These are phyloP conservation scores for Cardiocondyla obscurior DNA, from an alignment of 1,140 invertebrate species.

Conservation along the genomic window DNA sequence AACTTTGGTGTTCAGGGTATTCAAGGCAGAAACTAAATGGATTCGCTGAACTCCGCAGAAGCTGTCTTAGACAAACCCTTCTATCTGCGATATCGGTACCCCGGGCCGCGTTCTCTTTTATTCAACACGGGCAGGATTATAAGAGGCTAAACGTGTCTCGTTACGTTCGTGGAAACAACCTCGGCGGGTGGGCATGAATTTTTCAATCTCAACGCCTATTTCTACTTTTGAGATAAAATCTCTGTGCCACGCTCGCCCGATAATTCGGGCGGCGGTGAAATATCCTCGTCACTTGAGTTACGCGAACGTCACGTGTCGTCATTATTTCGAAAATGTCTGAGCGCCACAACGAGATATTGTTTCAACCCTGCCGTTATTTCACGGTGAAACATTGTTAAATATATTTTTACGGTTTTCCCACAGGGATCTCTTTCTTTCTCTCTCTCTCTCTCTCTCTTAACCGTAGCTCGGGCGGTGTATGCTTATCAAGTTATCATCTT, in stretches of 20 bases:
- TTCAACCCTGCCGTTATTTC: neutral
- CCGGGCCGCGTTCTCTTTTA: neutral
- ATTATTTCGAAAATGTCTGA: neutral
- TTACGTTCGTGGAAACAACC: neutral
- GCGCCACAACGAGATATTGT: neutral
- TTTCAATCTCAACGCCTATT: neutral
- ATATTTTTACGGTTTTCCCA: neutral
- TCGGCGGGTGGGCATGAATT: neutral
- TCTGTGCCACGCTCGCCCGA: neutral
- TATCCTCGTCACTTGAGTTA: neutral
- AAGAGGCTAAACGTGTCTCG: neutral
- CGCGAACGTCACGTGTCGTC: neutral
- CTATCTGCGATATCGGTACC: conserved; percentile 43
- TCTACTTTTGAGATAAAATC: neutral
- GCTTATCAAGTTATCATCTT: conserved; percentile 44
- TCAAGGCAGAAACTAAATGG: conserved; percentile 61
- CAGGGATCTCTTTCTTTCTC: neutral
- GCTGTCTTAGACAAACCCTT: conserved; percentile 28
- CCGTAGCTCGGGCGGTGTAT: conserved; percentile 14
- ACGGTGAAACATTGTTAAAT: neutral
- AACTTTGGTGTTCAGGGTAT: conserved; percentile 51
- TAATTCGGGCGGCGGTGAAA: neutral
- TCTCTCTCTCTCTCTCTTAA: neutral
- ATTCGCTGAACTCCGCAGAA: conserved; percentile 58
- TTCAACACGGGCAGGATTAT: neutral